These are phyloP conservation scores for Mesocentrotus franciscanus DNA, from an alignment of 53 echinoderm and acorn worm species.

Conservation along the genomic window DNA sequence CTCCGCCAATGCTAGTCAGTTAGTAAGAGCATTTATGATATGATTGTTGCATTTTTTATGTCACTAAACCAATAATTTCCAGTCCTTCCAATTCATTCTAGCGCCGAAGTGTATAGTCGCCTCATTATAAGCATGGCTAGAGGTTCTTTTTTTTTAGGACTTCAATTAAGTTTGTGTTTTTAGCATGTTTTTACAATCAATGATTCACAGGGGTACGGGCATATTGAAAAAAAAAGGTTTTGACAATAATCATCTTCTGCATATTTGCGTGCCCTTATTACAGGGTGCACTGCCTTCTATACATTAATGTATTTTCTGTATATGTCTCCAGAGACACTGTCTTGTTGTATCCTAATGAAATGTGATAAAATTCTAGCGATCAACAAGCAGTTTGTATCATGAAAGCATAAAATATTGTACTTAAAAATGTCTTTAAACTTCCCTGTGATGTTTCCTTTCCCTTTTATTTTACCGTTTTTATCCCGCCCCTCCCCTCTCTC, in stretches of 20 bases:
- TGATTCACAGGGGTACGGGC: neutral
- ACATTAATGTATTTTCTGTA: neutral
- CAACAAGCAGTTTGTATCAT: too few species aligned
- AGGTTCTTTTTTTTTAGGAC: neutral
- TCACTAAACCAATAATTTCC: too few species aligned
- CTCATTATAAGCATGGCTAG: neutral
- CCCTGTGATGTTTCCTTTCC: neutral
- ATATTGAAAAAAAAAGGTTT: neutral
- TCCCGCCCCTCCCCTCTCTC: neutral
- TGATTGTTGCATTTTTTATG: too few species aligned
- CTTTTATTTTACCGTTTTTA: too few species aligned
- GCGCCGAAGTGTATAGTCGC: neutral
- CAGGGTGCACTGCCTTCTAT: too few species aligned
- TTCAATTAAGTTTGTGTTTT: neutral
- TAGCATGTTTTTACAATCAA: neutral
- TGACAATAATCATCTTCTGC: too few species aligned
- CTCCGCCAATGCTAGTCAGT: neutral
- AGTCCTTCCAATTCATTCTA: neutral
- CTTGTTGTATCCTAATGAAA: too few species aligned
- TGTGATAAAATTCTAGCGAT: too few species aligned
- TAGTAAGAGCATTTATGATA: too few species aligned
- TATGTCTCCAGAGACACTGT: neutral
- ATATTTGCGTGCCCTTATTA: too few species aligned
- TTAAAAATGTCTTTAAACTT: too few species aligned
- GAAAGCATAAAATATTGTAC: too few species aligned